Evolutionary conservation across 2,113 vertebrate species (phyloP).

Genomic region (Clarias gariepinus): DNA sequence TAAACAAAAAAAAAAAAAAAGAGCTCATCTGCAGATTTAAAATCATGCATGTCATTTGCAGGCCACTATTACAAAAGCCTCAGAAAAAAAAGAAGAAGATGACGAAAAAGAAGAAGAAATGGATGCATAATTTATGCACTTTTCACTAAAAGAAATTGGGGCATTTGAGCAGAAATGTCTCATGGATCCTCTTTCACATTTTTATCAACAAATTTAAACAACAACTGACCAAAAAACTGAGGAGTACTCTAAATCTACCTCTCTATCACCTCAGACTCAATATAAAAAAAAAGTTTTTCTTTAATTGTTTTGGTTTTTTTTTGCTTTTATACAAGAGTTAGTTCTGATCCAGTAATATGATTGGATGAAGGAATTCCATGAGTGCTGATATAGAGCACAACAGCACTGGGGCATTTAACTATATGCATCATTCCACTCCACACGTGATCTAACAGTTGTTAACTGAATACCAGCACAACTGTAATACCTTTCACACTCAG

Average conservation of each 20-base stretch:
- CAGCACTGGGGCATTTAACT: too few relatives aligned
- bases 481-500: too few relatives aligned
- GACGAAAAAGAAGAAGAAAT: neutral
- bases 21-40: slow-evolving; percentile 17
- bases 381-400: too few relatives aligned
- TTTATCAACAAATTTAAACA: neutral
- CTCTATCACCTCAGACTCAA: neutral
- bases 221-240: neutral
- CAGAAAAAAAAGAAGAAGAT: neutral
- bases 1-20: neutral
- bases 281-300: neutral
- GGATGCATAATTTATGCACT: neutral
- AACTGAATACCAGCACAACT: too few relatives aligned
- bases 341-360: too few relatives aligned
- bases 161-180: slow-evolving; percentile 38
- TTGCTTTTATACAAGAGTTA: neutral
- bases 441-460: too few relatives aligned
- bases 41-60: slow-evolving; percentile 13
- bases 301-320: neutral
- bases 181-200: slow-evolving; percentile 10
- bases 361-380: too few relatives aligned
- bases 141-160: slow-evolving; percentile 42
- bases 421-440: too few relatives aligned
- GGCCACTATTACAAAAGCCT: slow-evolving; percentile 12
- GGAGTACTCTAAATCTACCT: too few relatives aligned